A percentile compares a stretch with the other conserved stretches of the same genome.
phyloP scores from a whole-genome alignment of 2,113 vertebrate genomes.

The Meleagris gallopavo region DNA sequence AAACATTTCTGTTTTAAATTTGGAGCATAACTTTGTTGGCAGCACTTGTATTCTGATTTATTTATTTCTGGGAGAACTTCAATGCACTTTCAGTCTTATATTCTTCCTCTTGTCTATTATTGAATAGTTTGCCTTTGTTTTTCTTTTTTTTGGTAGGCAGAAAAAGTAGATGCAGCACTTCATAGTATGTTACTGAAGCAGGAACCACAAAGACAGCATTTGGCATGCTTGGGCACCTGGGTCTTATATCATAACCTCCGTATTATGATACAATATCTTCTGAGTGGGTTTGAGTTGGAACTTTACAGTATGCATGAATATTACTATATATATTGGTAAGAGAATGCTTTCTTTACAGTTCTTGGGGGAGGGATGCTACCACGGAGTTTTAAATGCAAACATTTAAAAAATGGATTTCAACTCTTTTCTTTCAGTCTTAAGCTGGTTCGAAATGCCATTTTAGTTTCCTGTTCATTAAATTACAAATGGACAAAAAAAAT shows the following conservation, averaged over 20 bases:
- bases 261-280: conserved; percentile 99
- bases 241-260: conserved; percentile 97
- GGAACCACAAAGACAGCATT: conserved; percentile 95
- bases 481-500: background rate
- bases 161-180: conserved; percentile 96
- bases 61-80: background rate
- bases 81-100: background rate
- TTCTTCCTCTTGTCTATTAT: background rate
- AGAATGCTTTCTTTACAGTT: background rate
- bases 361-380: background rate
- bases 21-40: background rate
- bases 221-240: conserved; percentile 97
- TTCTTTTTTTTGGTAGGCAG: conserved; percentile 81
- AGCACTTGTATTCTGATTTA: background rate
- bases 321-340: conserved; percentile 99
- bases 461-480: background rate
- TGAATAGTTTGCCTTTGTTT: background rate
- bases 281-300: conserved; percentile 97
- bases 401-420: background rate
- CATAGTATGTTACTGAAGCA: conserved; percentile 96
- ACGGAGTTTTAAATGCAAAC: background rate
- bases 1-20: background rate
- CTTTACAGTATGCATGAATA: conserved; percentile 99
- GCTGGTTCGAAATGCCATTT: background rate
- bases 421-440: background rate